Evolutionary conservation across 2,797 vertebrate genomes (phyloP).

Genomic region (Hyperoplus immaculatus): DNA sequence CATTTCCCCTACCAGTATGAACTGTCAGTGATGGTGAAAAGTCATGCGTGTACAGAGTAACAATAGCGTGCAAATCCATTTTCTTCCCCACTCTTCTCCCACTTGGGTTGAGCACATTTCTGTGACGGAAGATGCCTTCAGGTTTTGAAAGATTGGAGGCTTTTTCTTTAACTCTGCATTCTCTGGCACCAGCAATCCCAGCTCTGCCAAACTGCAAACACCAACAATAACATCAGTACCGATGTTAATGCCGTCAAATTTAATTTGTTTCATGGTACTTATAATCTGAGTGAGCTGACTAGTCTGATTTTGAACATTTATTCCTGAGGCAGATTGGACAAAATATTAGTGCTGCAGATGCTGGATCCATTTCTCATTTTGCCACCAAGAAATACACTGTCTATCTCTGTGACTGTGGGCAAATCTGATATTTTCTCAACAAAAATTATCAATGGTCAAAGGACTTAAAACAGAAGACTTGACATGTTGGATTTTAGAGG

Average conservation of each 20-base stretch:
- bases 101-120: constrained; percentile 30
- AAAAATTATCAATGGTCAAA: not conserved
- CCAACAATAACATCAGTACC: not conserved
- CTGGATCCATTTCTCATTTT: not conserved
- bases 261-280: not conserved
- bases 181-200: not conserved
- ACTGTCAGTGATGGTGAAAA: constrained; percentile 40
- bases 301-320: constrained; percentile 11
- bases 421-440: not conserved
- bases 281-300: not conserved
- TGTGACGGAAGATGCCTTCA: not conserved
- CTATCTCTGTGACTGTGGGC: not conserved
- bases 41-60: constrained; percentile 29
- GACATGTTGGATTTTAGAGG: too few species aligned
- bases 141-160: not conserved
- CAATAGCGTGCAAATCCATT: constrained; percentile 9
- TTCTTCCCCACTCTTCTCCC: constrained; percentile 1
- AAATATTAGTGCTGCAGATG: not conserved
- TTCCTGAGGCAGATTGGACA: not conserved
- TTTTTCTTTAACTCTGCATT: constrained; percentile 7
- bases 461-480: not conserved
- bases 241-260: not conserved
- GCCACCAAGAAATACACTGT: not conserved
- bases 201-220: not conserved
- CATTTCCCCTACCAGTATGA: constrained; percentile 5